Percentiles rank a stretch among this genome's conserved stretches.
Evolutionary conservation across 2,888 invertebrate species (phyloP).

Genomic region (Phengaris alcon): DNA sequence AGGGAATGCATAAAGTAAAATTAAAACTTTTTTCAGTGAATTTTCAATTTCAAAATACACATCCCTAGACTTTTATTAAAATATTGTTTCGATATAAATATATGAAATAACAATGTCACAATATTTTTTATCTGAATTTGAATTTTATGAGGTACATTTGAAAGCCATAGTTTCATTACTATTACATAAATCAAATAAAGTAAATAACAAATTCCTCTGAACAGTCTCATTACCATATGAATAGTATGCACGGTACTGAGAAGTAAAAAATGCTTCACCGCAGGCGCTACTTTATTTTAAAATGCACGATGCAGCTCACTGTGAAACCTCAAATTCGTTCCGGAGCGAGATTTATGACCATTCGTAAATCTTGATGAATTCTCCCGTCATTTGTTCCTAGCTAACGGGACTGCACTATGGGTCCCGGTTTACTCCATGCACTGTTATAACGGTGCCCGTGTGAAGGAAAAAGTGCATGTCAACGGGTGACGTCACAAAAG

Average conservation of each 20-base stretch:
- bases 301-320: conserved; percentile 52
- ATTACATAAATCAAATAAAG: not conserved
- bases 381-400: conserved; percentile 66
- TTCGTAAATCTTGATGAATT: conserved; percentile 63
- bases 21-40: too few relatives aligned
- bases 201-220: conserved; percentile 45
- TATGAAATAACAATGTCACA: not conserved
- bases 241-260: conserved; percentile 19
- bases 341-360: conserved; percentile 58
- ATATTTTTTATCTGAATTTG: not conserved
- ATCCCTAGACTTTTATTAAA: not conserved
- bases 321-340: conserved; percentile 73
- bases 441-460: conserved; percentile 68
- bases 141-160: not conserved
- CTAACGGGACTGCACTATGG: conserved; percentile 61
- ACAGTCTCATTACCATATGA: conserved; percentile 16
- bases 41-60: too few relatives aligned
- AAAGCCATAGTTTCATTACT: conserved; percentile 48
- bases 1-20: too few relatives aligned
- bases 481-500: conserved; percentile 68
- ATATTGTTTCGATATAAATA: not conserved
- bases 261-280: conserved; percentile 44
- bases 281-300: conserved; percentile 53
- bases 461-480: conserved; percentile 72
- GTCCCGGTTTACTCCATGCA: conserved; percentile 73